phyloP scores from a whole-genome alignment of 2,797 vertebrate genomes.

The Bothrops alternatus region DNA sequence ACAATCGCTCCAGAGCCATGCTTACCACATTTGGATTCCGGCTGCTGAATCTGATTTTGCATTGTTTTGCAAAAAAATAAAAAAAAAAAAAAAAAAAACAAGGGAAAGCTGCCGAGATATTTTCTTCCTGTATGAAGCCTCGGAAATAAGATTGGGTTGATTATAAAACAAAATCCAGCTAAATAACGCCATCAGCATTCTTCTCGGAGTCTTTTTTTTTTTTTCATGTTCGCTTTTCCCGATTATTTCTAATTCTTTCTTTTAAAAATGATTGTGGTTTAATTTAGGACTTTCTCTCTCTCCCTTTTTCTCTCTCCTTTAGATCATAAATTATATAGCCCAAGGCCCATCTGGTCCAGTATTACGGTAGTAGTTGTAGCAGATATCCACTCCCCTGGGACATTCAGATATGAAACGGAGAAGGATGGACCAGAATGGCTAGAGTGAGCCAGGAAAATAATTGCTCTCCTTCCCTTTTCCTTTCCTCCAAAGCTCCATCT shows the following conservation, averaged over 20 bases:
- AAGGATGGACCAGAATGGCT: background rate
- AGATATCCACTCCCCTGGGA: background rate
- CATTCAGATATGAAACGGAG: fast-evolving
- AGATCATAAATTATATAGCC: slow-evolving; percentile 33
- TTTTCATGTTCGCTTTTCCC: background rate
- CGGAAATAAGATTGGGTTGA: background rate
- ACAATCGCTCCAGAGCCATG: background rate
- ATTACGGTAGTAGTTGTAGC: background rate
- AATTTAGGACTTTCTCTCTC: slow-evolving; percentile 37
- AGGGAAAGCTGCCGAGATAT: slow-evolving; percentile 20
- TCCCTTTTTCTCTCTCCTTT: slow-evolving; percentile 3
- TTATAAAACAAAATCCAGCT: slow-evolving; percentile 17
- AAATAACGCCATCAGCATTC: slow-evolving; percentile 13
- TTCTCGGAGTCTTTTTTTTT: background rate
- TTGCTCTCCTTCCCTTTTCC: background rate
- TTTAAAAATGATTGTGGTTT: slow-evolving; percentile 8
- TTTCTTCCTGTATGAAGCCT: slow-evolving; percentile 28
- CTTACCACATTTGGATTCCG: background rate
- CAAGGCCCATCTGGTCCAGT: background rate
- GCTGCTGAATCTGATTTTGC: background rate
- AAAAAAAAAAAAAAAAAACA: too few species aligned
- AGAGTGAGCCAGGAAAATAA: fast-evolving
- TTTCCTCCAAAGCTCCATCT: background rate
- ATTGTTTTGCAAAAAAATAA: slow-evolving; percentile 8
- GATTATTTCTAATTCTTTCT: slow-evolving; percentile 22